Percentiles rank a stretch among this genome's conserved stretches.
phyloP scores from a whole-genome alignment of 2,888 invertebrate species.

The Lysandra bellargus region DNA sequence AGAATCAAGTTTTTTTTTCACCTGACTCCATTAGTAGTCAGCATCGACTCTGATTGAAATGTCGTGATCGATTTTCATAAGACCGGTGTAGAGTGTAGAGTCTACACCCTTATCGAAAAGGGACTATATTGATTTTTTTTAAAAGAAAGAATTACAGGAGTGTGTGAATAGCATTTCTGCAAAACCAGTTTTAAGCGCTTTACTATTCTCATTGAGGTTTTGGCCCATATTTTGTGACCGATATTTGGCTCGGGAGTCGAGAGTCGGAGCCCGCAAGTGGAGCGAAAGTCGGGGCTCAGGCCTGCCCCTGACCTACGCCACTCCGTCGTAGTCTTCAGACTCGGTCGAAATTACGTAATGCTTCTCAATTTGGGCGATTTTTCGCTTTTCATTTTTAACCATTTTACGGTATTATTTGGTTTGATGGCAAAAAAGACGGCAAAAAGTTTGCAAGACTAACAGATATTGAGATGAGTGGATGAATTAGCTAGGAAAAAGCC shows the following conservation, averaged over 20 bases:
- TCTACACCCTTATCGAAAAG: too few relatives aligned
- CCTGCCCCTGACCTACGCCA: constrained; percentile 25
- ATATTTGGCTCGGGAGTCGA: constrained; percentile 10
- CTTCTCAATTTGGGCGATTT: background rate
- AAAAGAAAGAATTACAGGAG: background rate
- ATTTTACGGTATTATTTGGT: background rate
- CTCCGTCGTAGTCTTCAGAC: constrained; percentile 7
- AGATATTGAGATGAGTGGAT: background rate
- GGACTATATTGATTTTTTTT: background rate
- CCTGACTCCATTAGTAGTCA: too few relatives aligned
- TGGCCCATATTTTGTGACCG: constrained; percentile 22
- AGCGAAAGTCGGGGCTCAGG: constrained; percentile 19
- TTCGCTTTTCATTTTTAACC: background rate
- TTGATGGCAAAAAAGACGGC: background rate
- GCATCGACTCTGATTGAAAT: too few relatives aligned
- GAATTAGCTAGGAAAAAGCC: background rate
- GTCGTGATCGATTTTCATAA: too few relatives aligned
- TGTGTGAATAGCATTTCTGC: background rate
- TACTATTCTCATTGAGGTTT: background rate
- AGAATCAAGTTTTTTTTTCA: too few relatives aligned
- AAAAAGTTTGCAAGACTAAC: background rate
- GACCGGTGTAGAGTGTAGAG: too few relatives aligned
- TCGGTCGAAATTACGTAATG: background rate
- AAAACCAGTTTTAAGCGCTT: background rate
- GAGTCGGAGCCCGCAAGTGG: constrained; percentile 18